Conservation (phyloP, 1,140 invertebrate genomes). For the Macrotrachela quadricornifera region DNA sequence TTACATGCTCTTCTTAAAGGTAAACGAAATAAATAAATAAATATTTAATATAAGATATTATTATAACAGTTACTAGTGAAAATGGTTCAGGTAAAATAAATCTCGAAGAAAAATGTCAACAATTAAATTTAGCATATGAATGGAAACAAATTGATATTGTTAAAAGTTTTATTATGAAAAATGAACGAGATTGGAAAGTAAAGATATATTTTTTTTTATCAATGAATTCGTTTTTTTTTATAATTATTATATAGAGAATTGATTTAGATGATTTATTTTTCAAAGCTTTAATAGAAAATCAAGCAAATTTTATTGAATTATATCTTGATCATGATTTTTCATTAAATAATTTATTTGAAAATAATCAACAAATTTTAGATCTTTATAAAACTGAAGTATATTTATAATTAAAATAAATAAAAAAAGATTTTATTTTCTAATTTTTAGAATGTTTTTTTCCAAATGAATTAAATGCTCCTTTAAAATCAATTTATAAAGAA, state of each 20-base stretch:
- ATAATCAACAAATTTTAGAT: too few relatives aligned
- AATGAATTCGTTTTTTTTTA: neutral
- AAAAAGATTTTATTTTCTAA: too few relatives aligned
- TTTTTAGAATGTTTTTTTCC: too few relatives aligned
- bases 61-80: too few relatives aligned
- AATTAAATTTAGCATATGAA: slow-evolving; percentile 29
- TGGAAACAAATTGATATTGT: slow-evolving; percentile 34
- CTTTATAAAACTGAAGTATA: too few relatives aligned
- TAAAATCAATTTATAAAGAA: too few relatives aligned
- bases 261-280: neutral
- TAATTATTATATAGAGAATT: neutral
- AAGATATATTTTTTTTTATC: neutral
- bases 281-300: neutral
- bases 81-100: too few relatives aligned
- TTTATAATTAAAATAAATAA: too few relatives aligned
- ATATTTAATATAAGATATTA: too few relatives aligned
- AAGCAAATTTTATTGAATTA: slow-evolving; percentile 1
- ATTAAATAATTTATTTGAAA: neutral
- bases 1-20: slow-evolving; percentile 28
- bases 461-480: too few relatives aligned
- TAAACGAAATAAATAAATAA: slow-evolving; percentile 9
- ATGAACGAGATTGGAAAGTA: slow-evolving; percentile 1
- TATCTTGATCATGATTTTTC: slow-evolving; percentile 2
- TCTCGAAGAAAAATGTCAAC: slow-evolving; percentile 13
- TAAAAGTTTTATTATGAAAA: slow-evolving; percentile 25